Percentiles rank a stretch among this genome's conserved stretches.
Evolutionary conservation across 2,113 vertebrate species (phyloP).

Genomic region (Chaetorhynchus papuensis): DNA sequence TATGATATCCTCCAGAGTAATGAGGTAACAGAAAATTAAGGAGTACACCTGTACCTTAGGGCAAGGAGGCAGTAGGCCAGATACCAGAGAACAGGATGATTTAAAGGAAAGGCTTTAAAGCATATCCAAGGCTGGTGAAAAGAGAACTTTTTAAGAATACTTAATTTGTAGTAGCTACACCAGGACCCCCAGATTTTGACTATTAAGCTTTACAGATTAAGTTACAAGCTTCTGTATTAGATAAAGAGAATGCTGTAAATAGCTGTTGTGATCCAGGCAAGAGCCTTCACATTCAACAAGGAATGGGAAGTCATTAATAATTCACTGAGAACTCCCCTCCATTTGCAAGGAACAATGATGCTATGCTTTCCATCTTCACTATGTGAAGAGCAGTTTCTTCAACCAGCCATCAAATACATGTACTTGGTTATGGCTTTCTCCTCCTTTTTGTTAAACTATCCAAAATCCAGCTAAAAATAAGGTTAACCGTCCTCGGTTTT

Average conservation of each 20-base stretch:
- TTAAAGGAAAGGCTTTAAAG: neutral
- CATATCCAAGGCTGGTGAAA: neutral
- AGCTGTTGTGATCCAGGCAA: neutral
- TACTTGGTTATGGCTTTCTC: neutral
- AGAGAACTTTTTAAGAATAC: neutral
- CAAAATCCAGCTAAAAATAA: neutral
- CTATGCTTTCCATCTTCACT: neutral
- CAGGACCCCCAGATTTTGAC: neutral
- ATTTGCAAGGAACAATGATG: neutral
- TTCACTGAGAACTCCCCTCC: neutral
- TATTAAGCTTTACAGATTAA: neutral
- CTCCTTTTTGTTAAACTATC: neutral
- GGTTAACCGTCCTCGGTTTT: neutral
- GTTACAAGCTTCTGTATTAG: neutral
- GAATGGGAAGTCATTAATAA: neutral
- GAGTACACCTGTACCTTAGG: neutral
- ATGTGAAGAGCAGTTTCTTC: neutral
- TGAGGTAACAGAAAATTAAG: constrained; percentile 79
- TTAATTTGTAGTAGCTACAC: neutral
- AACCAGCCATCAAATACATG: neutral
- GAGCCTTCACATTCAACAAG: neutral
- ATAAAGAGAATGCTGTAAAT: neutral
- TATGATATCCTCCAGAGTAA: constrained; percentile 83
- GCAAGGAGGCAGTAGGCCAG: neutral
- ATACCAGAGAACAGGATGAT: neutral